These are phyloP conservation scores for Operophtera brumata DNA, from an alignment of 2,888 invertebrate species.

Conservation along the genomic window DNA sequence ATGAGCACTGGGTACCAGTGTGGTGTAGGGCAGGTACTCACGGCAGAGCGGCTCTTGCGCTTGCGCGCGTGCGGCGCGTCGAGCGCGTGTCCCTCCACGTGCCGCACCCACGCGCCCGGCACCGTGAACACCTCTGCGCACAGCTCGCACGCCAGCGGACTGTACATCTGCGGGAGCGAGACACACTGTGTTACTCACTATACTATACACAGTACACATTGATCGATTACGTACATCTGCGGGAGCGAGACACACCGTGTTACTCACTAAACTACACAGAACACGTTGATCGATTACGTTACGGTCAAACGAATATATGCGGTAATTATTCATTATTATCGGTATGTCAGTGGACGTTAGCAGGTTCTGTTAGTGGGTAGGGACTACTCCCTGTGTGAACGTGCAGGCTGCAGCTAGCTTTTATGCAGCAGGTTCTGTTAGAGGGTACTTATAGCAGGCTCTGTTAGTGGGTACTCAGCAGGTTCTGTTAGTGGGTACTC, in stretches of 20 bases:
- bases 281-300: slow-evolving; percentile 52
- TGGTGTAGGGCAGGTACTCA: slow-evolving; percentile 40
- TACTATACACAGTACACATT: neutral
- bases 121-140: slow-evolving; percentile 91
- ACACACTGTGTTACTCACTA: neutral
- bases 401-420: too few relatives aligned
- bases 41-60: slow-evolving; percentile 78
- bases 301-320: too few relatives aligned
- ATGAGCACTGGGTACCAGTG: too few relatives aligned
- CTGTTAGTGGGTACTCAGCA: too few relatives aligned
- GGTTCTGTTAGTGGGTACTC: too few relatives aligned
- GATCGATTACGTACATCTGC: slow-evolving; percentile 82
- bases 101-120: slow-evolving; percentile 91
- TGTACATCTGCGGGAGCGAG: slow-evolving; percentile 77
- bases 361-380: neutral
- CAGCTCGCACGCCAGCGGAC: slow-evolving; percentile 89
- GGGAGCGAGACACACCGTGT: neutral
- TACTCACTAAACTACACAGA: neutral
- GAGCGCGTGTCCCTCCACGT: slow-evolving; percentile 89
- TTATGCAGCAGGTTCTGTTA: neutral
- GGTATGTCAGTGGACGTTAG: too few relatives aligned
- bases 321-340: too few relatives aligned
- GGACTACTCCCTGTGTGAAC: too few relatives aligned
- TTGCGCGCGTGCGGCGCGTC: slow-evolving; percentile 79
- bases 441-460: too few relatives aligned